Evolutionary conservation across 2,113 vertebrate species (phyloP).

Genomic region (Capreolus pygargus): DNA sequence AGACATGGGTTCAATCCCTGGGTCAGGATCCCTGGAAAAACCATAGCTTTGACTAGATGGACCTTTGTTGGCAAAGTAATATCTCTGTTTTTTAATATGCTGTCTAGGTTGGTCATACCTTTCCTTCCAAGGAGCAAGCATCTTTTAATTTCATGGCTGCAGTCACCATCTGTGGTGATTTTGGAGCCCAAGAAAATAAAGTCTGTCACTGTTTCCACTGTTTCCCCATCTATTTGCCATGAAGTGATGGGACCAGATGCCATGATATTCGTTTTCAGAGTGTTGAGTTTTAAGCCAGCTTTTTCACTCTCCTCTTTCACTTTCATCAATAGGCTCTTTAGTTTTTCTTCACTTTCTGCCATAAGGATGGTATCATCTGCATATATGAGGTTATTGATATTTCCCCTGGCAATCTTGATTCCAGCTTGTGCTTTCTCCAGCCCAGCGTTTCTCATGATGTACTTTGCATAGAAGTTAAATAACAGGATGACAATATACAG

Average conservation of each 20-base stretch:
- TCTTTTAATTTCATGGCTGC: not conserved
- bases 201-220: not conserved
- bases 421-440: not conserved
- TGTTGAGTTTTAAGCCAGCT: not conserved
- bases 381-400: not conserved
- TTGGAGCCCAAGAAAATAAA: not conserved
- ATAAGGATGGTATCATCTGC: not conserved
- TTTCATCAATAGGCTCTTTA: not conserved
- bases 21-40: not conserved
- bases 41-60: not conserved
- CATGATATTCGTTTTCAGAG: not conserved
- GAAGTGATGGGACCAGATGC: not conserved
- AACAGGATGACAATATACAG: not conserved
- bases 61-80: not conserved
- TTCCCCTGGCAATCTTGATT: not conserved
- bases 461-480: not conserved
- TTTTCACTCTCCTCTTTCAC: not conserved
- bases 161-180: not conserved
- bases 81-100: not conserved
- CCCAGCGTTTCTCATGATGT: not conserved
- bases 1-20: not conserved
- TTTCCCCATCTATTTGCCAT: not conserved
- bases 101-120: not conserved
- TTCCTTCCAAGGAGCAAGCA: not conserved
- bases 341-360: not conserved